phyloP scores from a whole-genome alignment of 2,797 vertebrate genomes.

The Sibirionetta formosa region DNA sequence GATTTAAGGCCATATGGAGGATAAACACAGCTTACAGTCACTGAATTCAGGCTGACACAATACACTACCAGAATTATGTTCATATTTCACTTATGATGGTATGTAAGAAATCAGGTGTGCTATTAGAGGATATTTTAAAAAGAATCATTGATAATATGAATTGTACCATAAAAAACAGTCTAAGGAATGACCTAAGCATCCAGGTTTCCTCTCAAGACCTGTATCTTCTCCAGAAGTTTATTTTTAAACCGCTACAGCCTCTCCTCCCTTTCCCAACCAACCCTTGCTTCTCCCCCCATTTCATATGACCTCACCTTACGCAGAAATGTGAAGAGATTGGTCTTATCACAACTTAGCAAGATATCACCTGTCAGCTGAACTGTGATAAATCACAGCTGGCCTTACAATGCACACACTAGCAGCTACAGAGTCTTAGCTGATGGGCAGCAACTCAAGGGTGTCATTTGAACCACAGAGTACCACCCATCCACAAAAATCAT shows the following conservation, averaged over 20 bases:
- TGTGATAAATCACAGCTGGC: constrained; percentile 58
- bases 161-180: background rate
- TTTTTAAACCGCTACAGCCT: background rate
- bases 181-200: background rate
- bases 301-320: constrained; percentile 20
- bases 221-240: background rate
- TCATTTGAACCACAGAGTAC: background rate
- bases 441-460: background rate
- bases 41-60: background rate
- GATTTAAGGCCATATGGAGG: background rate
- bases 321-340: constrained; percentile 37
- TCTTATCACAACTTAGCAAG: constrained; percentile 39
- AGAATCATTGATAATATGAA: background rate
- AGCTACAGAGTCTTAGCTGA: background rate
- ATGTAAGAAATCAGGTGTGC: background rate
- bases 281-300: background rate
- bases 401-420: background rate
- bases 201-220: background rate
- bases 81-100: background rate
- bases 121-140: background rate
- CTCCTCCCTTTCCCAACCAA: background rate
- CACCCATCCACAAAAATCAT: background rate
- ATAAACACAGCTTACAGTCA: background rate
- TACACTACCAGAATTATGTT: background rate
- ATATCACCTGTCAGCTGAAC: constrained; percentile 51